Conservation (phyloP, 2,888 invertebrate species). For the Volucella inflata region DNA sequence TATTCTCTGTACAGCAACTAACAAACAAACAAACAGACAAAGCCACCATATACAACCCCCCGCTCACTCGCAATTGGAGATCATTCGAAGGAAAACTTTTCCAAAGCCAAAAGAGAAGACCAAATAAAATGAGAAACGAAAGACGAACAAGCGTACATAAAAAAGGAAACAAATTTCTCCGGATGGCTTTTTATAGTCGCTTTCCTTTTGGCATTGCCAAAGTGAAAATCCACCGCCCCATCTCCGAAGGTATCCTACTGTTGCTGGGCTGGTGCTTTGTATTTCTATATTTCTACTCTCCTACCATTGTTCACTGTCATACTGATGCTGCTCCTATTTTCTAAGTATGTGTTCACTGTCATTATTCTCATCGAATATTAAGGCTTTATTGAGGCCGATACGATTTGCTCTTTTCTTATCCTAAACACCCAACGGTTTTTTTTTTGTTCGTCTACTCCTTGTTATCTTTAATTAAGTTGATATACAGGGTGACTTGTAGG, state of each 20-base stretch:
- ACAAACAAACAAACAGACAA: background rate
- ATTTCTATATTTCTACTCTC: background rate
- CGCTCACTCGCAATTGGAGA: background rate
- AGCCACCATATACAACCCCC: no score
- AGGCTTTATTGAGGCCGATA: background rate
- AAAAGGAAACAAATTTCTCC: conserved; percentile 21
- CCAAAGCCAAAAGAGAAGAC: background rate
- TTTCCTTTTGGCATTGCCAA: conserved; percentile 13
- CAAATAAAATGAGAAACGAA: background rate
- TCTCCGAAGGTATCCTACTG: background rate
- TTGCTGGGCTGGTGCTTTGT: background rate
- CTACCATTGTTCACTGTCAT: no score
- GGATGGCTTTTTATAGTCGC: conserved; percentile 21
- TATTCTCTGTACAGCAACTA: background rate
- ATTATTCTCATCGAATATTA: conserved; percentile 11
- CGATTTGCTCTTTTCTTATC: conserved; percentile 18
- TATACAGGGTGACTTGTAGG: conserved; percentile 6
- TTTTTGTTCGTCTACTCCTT: background rate
- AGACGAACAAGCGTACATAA: background rate
- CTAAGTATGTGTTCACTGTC: conserved; percentile 23
- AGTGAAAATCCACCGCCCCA: conserved; percentile 11
- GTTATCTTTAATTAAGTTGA: conserved; percentile 41
- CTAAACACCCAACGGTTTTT: background rate
- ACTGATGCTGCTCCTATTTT: background rate
- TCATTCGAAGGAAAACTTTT: conserved; percentile 1